Conservation (phyloP, 2,113 vertebrate species). For the Nothoprocta pentlandii region DNA sequence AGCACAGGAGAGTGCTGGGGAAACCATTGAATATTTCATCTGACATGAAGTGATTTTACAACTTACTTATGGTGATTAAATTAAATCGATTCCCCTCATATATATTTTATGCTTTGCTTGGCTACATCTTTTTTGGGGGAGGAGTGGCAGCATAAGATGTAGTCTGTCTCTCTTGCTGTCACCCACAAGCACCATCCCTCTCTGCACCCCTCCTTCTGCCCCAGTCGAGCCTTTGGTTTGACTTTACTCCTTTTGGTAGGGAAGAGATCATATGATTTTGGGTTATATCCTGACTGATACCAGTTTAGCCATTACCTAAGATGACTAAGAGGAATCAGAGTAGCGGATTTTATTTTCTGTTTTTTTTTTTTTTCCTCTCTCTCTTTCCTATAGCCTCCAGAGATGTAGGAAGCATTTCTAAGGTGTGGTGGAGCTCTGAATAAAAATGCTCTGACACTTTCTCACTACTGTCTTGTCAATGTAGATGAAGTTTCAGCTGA, state of each 20-base stretch:
- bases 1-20: conserved; percentile 8
- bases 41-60: conserved; percentile 57
- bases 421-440: conserved; percentile 25
- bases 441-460: conserved; percentile 71
- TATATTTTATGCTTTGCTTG: conserved; percentile 48
- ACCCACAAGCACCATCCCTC: not conserved
- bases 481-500: conserved; percentile 70
- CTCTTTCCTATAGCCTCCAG: not conserved
- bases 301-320: not conserved
- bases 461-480: conserved; percentile 71
- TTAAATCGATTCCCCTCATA: conserved; percentile 40
- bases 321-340: not conserved
- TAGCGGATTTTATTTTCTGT: not conserved
- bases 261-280: not conserved
- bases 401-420: not conserved
- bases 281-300: not conserved
- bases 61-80: conserved; percentile 48
- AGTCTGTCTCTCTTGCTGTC: not conserved
- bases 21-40: conserved; percentile 68
- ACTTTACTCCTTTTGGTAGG: not conserved
- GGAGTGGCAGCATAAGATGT: not conserved
- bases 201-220: rapidly evolving
- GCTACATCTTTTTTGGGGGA: conserved; percentile 14
- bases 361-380: not conserved
- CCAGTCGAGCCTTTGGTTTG: not conserved